Evolutionary conservation across 1,140 invertebrate species (phyloP).

Genomic region (Drosophila sp.): DNA sequence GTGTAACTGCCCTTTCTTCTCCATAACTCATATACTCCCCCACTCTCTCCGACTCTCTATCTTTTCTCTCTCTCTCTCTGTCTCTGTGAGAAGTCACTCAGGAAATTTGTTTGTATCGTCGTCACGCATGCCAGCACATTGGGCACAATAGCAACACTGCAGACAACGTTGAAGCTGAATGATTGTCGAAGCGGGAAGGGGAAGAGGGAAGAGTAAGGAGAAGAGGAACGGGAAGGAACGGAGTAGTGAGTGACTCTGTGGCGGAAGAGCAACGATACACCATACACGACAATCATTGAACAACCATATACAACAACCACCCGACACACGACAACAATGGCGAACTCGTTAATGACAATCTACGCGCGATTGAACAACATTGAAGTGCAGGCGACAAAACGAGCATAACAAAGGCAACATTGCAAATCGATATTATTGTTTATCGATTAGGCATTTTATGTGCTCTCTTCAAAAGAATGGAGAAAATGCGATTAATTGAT

Average conservation of each 20-base stretch:
- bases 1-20: slow-evolving; percentile 9
- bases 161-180: not conserved
- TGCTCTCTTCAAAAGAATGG: not conserved
- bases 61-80: slow-evolving; percentile 2
- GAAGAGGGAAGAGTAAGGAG: not conserved
- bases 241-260: slow-evolving; percentile 12
- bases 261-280: slow-evolving; percentile 23
- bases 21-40: not conserved
- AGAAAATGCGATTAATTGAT: not conserved
- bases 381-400: slow-evolving; percentile 14
- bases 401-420: not conserved
- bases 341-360: slow-evolving; percentile 49
- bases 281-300: slow-evolving; percentile 5
- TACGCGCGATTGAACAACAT: slow-evolving; percentile 39
- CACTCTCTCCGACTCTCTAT: slow-evolving; percentile 12
- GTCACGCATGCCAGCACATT: slow-evolving; percentile 84
- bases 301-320: slow-evolving; percentile 24
- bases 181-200: not conserved
- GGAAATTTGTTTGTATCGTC: slow-evolving; percentile 79
- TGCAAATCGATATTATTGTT: slow-evolving; percentile 9
- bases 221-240: not conserved
- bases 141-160: slow-evolving; percentile 66
- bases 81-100: slow-evolving; percentile 53
- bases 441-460: slow-evolving; percentile 23
- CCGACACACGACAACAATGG: slow-evolving; percentile 43